phyloP scores from a whole-genome alignment of 2,888 invertebrate species.

The Xestia rhomboidea region DNA sequence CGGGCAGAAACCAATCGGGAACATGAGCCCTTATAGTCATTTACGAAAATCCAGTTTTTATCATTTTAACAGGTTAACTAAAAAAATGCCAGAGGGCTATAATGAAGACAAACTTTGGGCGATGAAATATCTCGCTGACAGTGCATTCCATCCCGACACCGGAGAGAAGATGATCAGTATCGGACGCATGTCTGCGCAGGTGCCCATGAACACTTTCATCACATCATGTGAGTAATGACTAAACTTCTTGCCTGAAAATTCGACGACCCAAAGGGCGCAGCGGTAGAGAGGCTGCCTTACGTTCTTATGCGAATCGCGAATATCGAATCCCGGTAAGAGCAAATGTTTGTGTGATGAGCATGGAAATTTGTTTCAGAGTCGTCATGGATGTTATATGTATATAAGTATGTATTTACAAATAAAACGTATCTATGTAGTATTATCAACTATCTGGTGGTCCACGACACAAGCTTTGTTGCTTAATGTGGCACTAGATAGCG shows the following conservation, averaged over 20 bases:
- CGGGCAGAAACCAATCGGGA: background rate
- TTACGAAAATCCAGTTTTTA: background rate
- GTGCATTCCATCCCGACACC: constrained; percentile 99
- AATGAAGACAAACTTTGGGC: constrained; percentile 96
- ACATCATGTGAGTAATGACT: constrained; percentile 92
- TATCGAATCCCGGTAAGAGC: too few species aligned
- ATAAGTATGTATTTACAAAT: too few species aligned
- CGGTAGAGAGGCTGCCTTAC: too few species aligned
- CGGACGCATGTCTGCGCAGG: constrained; percentile 99
- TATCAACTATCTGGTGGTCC: too few species aligned
- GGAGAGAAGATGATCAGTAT: constrained; percentile 98
- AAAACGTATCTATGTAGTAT: too few species aligned
- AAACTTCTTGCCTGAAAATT: background rate
- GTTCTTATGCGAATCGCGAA: too few species aligned
- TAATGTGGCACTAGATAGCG: too few species aligned
- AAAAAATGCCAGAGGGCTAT: constrained; percentile 90
- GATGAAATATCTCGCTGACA: constrained; percentile 98
- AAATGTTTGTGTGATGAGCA: too few species aligned
- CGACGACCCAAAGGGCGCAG: too few species aligned
- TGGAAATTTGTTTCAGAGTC: too few species aligned
- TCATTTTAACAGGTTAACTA: constrained; percentile 73
- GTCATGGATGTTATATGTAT: too few species aligned
- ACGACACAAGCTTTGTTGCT: too few species aligned
- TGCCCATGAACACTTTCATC: constrained; percentile 98
- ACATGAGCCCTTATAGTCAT: background rate